Conservation (phyloP, 1,140 invertebrate species). For the Drosophila subobscura region DNA sequence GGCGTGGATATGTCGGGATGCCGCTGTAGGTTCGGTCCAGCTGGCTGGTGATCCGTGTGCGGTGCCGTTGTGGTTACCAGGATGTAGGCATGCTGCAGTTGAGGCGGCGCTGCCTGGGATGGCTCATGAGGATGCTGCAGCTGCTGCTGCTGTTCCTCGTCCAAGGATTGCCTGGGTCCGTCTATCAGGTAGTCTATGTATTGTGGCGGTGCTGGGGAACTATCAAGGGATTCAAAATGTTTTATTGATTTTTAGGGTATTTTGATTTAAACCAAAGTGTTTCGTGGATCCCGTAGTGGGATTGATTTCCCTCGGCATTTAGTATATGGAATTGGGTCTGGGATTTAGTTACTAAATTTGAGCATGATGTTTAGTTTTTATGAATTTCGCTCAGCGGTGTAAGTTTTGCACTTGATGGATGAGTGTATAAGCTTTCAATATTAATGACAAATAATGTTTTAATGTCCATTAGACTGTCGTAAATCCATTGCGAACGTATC, state of each 20-base stretch:
- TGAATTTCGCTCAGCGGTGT: too few relatives aligned
- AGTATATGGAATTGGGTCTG: too few relatives aligned
- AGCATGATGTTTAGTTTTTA: too few relatives aligned
- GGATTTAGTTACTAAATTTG: too few relatives aligned
- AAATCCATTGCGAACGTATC: too few relatives aligned
- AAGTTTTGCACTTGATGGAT: too few relatives aligned
- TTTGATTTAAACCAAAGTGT: too few relatives aligned
- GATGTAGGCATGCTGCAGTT: slow-evolving; percentile 63
- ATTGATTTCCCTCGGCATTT: too few relatives aligned
- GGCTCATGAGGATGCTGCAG: slow-evolving; percentile 19
- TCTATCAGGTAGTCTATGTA: slow-evolving; percentile 77
- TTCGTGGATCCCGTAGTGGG: not conserved
- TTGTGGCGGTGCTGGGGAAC: slow-evolving; percentile 58
- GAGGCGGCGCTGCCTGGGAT: slow-evolving; percentile 14
- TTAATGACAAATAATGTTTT: too few relatives aligned
- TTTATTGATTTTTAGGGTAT: not conserved
- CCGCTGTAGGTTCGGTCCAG: slow-evolving; percentile 13
- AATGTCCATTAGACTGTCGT: too few relatives aligned
- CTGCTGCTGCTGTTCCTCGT: slow-evolving; percentile 58
- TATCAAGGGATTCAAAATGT: not conserved
- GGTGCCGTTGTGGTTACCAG: slow-evolving; percentile 67
- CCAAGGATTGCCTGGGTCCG: slow-evolving; percentile 71
- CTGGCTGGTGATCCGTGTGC: slow-evolving; percentile 49
- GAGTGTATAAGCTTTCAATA: too few relatives aligned
- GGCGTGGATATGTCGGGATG: slow-evolving; percentile 49